phyloP scores from a whole-genome alignment of 1,140 invertebrate species.

The Zaprionus kolodkinae region DNA sequence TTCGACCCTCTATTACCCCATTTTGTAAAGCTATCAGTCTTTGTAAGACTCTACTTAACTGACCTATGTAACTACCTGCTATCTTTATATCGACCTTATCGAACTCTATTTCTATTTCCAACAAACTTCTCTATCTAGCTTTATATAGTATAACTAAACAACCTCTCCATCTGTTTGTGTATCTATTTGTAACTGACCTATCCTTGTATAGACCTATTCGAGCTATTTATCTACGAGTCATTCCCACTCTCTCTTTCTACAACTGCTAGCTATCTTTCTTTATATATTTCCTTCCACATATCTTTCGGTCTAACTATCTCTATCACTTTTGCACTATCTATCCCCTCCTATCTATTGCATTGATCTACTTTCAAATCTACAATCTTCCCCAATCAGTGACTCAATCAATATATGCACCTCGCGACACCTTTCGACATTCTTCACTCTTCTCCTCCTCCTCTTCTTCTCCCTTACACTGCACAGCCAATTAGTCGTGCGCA shows the following conservation, averaged over 20 bases:
- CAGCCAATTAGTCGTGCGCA: conserved; percentile 63
- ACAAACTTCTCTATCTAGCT: too few species aligned
- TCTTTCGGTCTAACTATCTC: neutral
- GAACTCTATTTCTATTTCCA: too few species aligned
- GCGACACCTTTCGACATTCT: neutral
- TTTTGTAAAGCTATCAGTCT: too few species aligned
- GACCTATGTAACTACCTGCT: too few species aligned
- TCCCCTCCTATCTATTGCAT: neutral
- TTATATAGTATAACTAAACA: too few species aligned
- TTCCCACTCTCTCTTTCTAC: neutral
- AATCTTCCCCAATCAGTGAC: neutral
- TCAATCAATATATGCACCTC: conserved; percentile 2
- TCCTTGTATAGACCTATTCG: neutral
- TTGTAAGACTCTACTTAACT: too few species aligned
- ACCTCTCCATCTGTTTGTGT: too few species aligned
- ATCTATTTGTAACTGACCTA: neutral
- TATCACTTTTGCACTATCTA: neutral
- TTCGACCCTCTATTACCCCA: too few species aligned
- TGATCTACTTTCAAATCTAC: conserved; percentile 1
- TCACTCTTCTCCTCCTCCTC: neutral
- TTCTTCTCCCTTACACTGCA: neutral
- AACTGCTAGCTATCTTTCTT: neutral
- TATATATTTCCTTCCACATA: neutral
- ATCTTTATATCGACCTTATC: too few species aligned
- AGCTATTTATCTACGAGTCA: neutral